Evolutionary conservation across 2,113 vertebrate species (phyloP).

Genomic region (Cryptotis parvus): DNA sequence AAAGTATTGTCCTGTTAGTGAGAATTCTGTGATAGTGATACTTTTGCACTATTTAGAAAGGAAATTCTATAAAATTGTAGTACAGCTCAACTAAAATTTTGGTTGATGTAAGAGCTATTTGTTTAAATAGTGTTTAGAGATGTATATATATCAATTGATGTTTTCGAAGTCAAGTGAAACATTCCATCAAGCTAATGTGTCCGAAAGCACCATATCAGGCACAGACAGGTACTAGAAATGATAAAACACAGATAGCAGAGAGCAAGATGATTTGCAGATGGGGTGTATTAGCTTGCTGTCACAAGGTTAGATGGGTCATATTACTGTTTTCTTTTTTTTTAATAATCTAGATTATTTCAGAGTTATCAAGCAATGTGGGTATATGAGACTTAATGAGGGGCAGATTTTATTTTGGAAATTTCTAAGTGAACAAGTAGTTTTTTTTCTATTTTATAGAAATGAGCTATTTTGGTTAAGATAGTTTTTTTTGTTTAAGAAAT

Average conservation of each 20-base stretch:
- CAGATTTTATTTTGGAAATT: conserved; percentile 74
- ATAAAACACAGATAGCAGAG: conserved; percentile 88
- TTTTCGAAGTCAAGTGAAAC: conserved; percentile 86
- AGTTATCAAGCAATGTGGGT: conserved; percentile 71
- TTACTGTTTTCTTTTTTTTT: conserved; percentile 68
- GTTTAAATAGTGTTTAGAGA: conserved; percentile 76
- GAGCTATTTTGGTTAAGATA: conserved; percentile 47
- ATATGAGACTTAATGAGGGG: conserved; percentile 60
- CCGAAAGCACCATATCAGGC: conserved; percentile 87
- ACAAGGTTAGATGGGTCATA: conserved; percentile 79
- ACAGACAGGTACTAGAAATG: conserved; percentile 88
- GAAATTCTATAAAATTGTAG: conserved; percentile 65
- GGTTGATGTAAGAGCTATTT: conserved; percentile 74
- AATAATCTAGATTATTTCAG: conserved; percentile 75
- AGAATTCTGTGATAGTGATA: conserved; percentile 38
- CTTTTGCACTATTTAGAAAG: conserved; percentile 65
- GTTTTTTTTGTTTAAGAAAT: conserved; percentile 59
- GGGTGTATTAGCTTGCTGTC: conserved; percentile 80
- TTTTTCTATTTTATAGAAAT: conserved; percentile 61
- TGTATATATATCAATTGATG: conserved; percentile 77
- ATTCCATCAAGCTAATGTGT: conserved; percentile 87
- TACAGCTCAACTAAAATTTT: conserved; percentile 67
- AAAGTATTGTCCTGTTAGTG: conserved; percentile 62
- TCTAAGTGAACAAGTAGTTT: conserved; percentile 43
- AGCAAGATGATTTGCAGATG: conserved; percentile 87